phyloP scores from a whole-genome alignment of 2,888 invertebrate genomes.

The Tachina fera region DNA sequence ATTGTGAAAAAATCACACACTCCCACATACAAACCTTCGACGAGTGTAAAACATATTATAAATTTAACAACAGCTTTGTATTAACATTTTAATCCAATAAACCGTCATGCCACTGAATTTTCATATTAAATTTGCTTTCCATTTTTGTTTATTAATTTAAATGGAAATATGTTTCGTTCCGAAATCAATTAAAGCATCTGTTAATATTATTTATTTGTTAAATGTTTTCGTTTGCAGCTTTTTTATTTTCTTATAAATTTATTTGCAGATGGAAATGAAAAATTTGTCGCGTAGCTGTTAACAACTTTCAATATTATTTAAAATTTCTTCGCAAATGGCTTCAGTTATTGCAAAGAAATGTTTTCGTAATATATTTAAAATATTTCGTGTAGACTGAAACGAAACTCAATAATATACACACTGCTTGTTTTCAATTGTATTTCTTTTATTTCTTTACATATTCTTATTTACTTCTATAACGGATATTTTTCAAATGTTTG shows the following conservation, averaged over 20 bases:
- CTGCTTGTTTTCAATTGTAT: too few species aligned
- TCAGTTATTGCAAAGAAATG: slow-evolving; percentile 1
- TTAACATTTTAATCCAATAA: slow-evolving; percentile 61
- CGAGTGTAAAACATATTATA: neutral
- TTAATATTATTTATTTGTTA: slow-evolving; percentile 22
- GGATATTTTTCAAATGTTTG: too few species aligned
- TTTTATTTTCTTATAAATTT: slow-evolving; percentile 10
- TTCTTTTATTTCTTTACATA: too few species aligned
- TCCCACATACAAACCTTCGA: neutral
- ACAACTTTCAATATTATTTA: slow-evolving; percentile 55
- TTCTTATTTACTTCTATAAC: too few species aligned
- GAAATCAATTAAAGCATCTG: slow-evolving; percentile 60
- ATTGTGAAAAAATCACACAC: slow-evolving; percentile 57
- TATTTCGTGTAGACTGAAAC: too few species aligned
- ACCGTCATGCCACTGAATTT: slow-evolving; percentile 34
- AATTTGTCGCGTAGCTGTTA: slow-evolving; percentile 46
- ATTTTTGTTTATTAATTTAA: slow-evolving; percentile 42
- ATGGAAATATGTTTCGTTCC: slow-evolving; percentile 26
- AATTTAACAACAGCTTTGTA: slow-evolving; percentile 1
- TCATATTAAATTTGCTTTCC: slow-evolving; percentile 5
- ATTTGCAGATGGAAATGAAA: slow-evolving; percentile 37
- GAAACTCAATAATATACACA: too few species aligned
- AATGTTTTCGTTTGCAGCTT: slow-evolving; percentile 12
- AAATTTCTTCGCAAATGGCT: slow-evolving; percentile 47
- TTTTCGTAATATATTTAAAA: too few species aligned